Evolutionary conservation across 2,113 vertebrate genomes (phyloP).

Genomic region (Pseudonaja textilis): DNA sequence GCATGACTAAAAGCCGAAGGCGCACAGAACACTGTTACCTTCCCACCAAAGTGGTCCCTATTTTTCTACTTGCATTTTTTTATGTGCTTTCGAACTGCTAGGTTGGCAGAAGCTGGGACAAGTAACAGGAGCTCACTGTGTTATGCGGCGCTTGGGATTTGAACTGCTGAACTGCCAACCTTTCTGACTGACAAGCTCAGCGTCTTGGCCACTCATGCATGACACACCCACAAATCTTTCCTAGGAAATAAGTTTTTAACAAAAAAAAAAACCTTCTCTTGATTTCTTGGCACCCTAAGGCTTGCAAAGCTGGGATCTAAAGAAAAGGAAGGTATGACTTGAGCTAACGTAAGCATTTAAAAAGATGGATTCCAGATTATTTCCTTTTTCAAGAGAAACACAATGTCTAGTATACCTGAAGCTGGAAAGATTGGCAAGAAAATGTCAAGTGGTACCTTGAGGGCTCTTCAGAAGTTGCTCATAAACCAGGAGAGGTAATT

Average conservation of each 20-base stretch:
- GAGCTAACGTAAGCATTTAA: constrained; percentile 21
- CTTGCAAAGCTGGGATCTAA: background rate
- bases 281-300: background rate
- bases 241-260: background rate
- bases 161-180: too few relatives aligned
- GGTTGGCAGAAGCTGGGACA: too few relatives aligned
- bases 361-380: constrained; percentile 15
- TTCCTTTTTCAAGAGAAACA: constrained; percentile 22
- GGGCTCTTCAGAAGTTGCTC: constrained; percentile 14
- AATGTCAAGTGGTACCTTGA: constrained; percentile 1
- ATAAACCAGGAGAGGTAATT: constrained; percentile 25
- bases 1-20: too few relatives aligned
- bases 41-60: too few relatives aligned
- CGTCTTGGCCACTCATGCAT: background rate
- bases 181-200: too few relatives aligned
- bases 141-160: too few relatives aligned
- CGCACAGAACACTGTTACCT: too few relatives aligned
- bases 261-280: background rate
- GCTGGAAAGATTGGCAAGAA: constrained; percentile 14
- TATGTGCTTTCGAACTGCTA: too few relatives aligned
- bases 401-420: constrained; percentile 15
- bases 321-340: background rate
- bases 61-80: too few relatives aligned
- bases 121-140: too few relatives aligned
- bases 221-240: background rate